Evolutionary conservation across 2,797 vertebrate species (phyloP), one percentile per base, ranked within the genome.

Genomic region (Bradypodion pumilum): DNA sequence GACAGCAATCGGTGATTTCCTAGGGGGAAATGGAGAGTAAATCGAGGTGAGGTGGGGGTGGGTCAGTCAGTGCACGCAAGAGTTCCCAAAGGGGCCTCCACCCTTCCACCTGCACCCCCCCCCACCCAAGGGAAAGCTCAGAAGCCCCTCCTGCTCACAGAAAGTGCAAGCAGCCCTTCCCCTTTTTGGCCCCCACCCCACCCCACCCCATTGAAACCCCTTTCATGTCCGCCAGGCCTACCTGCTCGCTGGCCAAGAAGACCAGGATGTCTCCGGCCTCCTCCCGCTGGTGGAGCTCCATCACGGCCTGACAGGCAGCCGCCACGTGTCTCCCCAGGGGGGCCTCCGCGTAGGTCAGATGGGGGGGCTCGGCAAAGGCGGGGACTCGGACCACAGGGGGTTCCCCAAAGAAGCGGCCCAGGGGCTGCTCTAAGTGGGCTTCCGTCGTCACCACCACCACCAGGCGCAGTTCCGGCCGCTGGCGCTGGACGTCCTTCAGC

Each of bases 361-460:
- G 95, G 0, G 94, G 91, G 0, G 6, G 68, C 8, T 88, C 86
- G 27, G 56, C 2, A 0, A 19, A 85, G 0, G 80, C 89, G 0
- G 91, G 91, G 12, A 98, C 89, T 16, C 79, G 90, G 35, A 99
- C 96, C 87, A 96, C 93, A 0, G 97, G 96, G 0, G 93, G 93
- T 0, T 96, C 94, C 12, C 95, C 97, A 32, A 97, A 95, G 94
- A 98, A 99, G 82, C 90, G 70, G 0, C 92, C 86, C 19, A 99
- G 96, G 44, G 94, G 95, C 0, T 96, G 93, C 2, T 97, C 97
- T 74, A 97, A 91, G 0, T 91, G 81, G 0, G 96, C 96, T 0
- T 97, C 94, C 0, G 97, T 94, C n/a, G 99, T 91, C n/a, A 99
- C 96, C n/a, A 99, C 91, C n/a, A 99, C 96, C 72, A 99, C 97